Conservation (phyloP, 2,797 vertebrate genomes). For the Helostoma temminkii region DNA sequence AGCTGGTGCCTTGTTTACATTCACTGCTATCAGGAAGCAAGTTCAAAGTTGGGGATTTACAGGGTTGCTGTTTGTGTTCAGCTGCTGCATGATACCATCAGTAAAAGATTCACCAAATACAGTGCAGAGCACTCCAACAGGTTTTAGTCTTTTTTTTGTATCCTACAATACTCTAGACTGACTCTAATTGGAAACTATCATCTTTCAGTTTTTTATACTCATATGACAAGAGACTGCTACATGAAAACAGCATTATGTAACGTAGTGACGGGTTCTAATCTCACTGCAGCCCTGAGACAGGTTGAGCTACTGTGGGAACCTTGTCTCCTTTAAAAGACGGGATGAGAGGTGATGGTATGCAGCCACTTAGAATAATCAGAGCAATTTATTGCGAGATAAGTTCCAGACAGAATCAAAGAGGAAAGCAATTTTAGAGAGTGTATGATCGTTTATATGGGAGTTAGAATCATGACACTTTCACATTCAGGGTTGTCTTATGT, state of each 20-base stretch:
- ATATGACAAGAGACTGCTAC: constrained; percentile 35
- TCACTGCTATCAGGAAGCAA: constrained; percentile 65
- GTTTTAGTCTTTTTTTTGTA: not conserved
- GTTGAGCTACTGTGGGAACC: constrained; percentile 62
- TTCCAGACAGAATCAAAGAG: constrained; percentile 73
- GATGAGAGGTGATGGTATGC: constrained; percentile 81
- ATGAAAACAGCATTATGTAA: constrained; percentile 56
- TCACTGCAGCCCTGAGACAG: constrained; percentile 37
- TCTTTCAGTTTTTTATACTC: constrained; percentile 49
- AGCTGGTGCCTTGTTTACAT: constrained; percentile 75
- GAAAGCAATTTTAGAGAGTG: constrained; percentile 32
- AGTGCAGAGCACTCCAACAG: constrained; percentile 1
- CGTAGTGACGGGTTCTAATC: constrained; percentile 64
- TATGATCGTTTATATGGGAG: constrained; percentile 53
- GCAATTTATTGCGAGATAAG: constrained; percentile 65
- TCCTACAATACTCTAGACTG: constrained; percentile 35
- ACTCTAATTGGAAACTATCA: constrained; percentile 57
- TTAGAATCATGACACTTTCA: constrained; percentile 29
- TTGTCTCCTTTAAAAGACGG: constrained; percentile 52
- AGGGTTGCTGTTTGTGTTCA: constrained; percentile 20
- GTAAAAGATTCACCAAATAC: constrained; percentile 35
- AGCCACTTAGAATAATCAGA: constrained; percentile 79
- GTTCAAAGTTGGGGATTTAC: constrained; percentile 81
- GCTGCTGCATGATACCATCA: constrained; percentile 38
- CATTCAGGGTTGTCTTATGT: constrained; percentile 36